Evolutionary conservation across 2,113 vertebrate species (phyloP).

Genomic region (Sinocyclocheilus rhinocerous): DNA sequence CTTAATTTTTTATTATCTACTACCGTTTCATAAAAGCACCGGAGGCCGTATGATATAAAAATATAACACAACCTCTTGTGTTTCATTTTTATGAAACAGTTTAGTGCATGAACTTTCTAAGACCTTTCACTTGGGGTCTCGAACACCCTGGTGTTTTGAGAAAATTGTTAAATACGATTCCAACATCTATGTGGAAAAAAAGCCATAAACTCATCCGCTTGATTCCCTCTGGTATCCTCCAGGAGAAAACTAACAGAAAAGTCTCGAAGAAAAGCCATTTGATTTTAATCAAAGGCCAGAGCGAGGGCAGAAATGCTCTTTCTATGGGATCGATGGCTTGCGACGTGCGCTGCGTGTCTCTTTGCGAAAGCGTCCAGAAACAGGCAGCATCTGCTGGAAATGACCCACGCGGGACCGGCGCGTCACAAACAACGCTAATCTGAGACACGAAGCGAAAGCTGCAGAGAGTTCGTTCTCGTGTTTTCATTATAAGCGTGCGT

Average conservation of each 20-base stretch:
- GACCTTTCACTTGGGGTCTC: neutral
- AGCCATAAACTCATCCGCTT: neutral
- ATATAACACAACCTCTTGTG: neutral
- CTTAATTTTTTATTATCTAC: neutral
- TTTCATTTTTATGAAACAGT: neutral
- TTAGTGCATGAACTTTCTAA: neutral
- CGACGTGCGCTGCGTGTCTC: slow-evolving; percentile 62
- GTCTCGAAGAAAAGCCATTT: slow-evolving; percentile 69
- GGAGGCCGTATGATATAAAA: neutral
- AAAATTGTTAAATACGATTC: slow-evolving; percentile 9
- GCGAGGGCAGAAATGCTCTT: slow-evolving; percentile 64
- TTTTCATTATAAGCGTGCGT: slow-evolving; percentile 40
- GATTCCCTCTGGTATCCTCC: slow-evolving; percentile 6
- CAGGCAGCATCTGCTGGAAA: slow-evolving; percentile 18
- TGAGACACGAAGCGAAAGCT: neutral
- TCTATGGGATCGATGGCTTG: slow-evolving; percentile 74
- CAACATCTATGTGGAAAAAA: neutral
- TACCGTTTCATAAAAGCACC: neutral
- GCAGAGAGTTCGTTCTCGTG: neutral
- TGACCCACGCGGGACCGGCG: neutral
- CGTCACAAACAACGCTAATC: slow-evolving; percentile 7
- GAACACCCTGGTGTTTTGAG: neutral
- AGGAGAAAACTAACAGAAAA: slow-evolving; percentile 9
- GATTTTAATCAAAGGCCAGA: slow-evolving; percentile 68
- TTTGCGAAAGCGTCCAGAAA: slow-evolving; percentile 16